Evolutionary conservation across 2,797 vertebrate species (phyloP), one percentile per base, ranked within the genome.

Genomic region (Nannoperca australis): DNA sequence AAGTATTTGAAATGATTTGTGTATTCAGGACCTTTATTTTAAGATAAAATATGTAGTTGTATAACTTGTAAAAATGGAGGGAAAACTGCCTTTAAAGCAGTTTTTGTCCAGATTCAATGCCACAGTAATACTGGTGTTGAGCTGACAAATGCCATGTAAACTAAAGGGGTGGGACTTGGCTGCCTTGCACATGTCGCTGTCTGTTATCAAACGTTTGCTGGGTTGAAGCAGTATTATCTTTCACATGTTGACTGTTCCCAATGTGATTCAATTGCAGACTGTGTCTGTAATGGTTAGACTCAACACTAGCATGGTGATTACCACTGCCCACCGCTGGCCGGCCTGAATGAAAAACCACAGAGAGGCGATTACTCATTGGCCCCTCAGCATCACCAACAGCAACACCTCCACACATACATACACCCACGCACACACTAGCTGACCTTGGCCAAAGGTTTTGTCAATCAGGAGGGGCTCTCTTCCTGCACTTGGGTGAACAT

Each of bases 381-480:
- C 55, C 68, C 53, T 51, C 55, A 73, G 72, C 71, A 32, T 24
- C 49, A 66, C 49, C 55, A 49, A 30, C 50, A 73, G 18, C 70
- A 53, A 44, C 55, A 30, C 18, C 32, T 20, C 22, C 55, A 58
- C 34, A 54, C n/a, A 51, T 64, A 64, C n/a, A 36, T 36, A 22
- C 51, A 54, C 38, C 1, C 60, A 54, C 36, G 56, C 22, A 5
- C 49, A 73, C 40, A 18, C 58, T 49, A 0, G 3, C 66, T 84
- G 85, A 93, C 89, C 90, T 91, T 89, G 88, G 83, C 67, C 53
- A 76, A 75, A 83, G 83, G 76, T 86, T 90, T 82, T 73, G 82
- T 90, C 90, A 89, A 85, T 89, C 81, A 76, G 73, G 59, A 79
- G 47, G 59, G 27, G 70, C 78, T 86, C 24, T 73, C 79, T 55